Percentiles rank a stretch among this genome's conserved stretches.
These are phyloP conservation scores for Gastrophryne carolinensis DNA, from an alignment of 2,797 vertebrate genomes.

Conservation along the genomic window DNA sequence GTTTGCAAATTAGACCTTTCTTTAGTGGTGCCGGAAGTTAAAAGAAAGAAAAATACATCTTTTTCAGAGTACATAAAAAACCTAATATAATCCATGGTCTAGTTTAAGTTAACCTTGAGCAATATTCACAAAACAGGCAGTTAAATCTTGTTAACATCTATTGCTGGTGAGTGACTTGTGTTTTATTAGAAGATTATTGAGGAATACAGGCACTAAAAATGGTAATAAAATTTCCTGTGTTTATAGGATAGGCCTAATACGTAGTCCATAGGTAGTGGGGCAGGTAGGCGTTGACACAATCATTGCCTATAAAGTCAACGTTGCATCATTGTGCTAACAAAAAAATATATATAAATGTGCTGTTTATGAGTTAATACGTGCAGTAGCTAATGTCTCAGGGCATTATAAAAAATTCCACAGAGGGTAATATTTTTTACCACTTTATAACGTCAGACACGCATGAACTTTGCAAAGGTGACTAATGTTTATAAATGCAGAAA, in stretches of 20 bases:
- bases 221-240: slow-evolving; percentile 29
- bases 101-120: slow-evolving; percentile 33
- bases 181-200: slow-evolving; percentile 53
- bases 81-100: not conserved
- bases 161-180: slow-evolving; percentile 27
- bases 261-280: slow-evolving; percentile 12
- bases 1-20: no score
- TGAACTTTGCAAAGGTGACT: slow-evolving; percentile 26
- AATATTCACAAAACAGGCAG: slow-evolving; percentile 35
- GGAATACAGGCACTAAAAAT: slow-evolving; percentile 38
- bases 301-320: slow-evolving; percentile 44
- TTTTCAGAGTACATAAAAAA: not conserved
- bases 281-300: slow-evolving; percentile 22
- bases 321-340: slow-evolving; percentile 47
- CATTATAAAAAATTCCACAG: slow-evolving; percentile 51
- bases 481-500: slow-evolving; percentile 21
- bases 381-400: slow-evolving; percentile 40
- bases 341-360: slow-evolving; percentile 26
- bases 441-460: slow-evolving; percentile 25
- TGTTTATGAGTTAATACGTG: slow-evolving; percentile 52
- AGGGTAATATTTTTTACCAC: slow-evolving; percentile 45
- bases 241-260: slow-evolving; percentile 42
- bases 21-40: no score
- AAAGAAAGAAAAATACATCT: not conserved
- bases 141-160: slow-evolving; percentile 39